phyloP scores from a whole-genome alignment of 2,113 vertebrate species.

The Oceanites oceanicus region DNA sequence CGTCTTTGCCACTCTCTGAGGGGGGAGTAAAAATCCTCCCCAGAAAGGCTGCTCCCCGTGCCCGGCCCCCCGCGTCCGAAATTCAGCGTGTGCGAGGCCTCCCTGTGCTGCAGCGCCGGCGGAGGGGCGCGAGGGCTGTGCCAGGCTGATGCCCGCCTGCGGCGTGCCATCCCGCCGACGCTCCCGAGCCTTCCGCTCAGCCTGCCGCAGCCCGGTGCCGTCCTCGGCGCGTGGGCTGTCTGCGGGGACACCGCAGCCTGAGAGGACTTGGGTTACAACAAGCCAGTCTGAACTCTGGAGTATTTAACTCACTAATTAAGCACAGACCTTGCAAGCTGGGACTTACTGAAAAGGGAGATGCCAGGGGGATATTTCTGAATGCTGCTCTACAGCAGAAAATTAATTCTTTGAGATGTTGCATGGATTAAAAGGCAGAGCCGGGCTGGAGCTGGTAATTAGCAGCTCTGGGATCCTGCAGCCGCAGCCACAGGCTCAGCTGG shows the following conservation, averaged over 20 bases:
- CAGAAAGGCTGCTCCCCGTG: background rate
- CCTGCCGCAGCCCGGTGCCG: accelerated
- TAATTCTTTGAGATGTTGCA: background rate
- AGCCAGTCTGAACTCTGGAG: background rate
- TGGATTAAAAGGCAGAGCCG: slow-evolving; percentile 7
- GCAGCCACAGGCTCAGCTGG: background rate
- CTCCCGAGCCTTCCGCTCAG: background rate
- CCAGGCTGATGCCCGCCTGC: background rate
- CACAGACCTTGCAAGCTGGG: background rate
- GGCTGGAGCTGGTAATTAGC: background rate
- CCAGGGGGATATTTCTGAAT: background rate
- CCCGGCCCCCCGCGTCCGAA: accelerated
- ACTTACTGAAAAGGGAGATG: background rate
- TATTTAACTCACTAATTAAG: slow-evolving; percentile 26
- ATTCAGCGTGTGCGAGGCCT: accelerated
- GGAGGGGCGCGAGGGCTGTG: background rate
- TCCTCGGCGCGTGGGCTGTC: background rate
- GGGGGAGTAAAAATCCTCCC: background rate
- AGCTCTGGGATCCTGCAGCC: background rate
- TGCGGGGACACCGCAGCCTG: accelerated
- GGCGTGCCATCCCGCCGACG: accelerated
- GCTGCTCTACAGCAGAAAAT: background rate
- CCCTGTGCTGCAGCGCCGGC: background rate
- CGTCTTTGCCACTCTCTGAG: background rate
- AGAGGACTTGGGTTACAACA: background rate